phyloP scores from a whole-genome alignment of 2,113 vertebrate genomes.

The Bujurquina vittata region DNA sequence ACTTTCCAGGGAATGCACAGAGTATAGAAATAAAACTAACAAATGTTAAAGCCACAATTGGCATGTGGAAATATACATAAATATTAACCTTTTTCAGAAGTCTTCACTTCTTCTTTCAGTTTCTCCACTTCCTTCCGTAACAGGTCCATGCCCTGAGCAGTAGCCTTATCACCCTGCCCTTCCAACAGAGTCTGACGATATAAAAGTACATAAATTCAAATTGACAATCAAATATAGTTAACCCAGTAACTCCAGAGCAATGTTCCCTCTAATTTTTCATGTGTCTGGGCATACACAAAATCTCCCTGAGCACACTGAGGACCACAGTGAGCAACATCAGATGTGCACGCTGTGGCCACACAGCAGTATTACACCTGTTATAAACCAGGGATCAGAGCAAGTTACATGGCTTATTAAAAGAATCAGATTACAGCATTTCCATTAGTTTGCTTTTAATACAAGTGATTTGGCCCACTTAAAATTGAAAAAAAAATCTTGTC shows the following conservation, averaged over 20 bases:
- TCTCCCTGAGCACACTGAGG: no score
- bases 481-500: no score
- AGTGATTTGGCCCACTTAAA: no score
- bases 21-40: background rate
- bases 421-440: no score
- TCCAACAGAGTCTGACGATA: conserved; percentile 81
- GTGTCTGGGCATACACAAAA: no score
- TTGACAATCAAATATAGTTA: background rate
- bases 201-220: background rate
- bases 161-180: conserved; percentile 63
- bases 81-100: conserved; percentile 80
- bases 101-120: conserved; percentile 84
- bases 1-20: background rate
- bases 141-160: conserved; percentile 74
- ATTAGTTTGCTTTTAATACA: no score
- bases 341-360: no score
- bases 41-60: background rate
- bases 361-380: no score
- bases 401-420: no score
- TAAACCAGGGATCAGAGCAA: no score
- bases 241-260: background rate
- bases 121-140: conserved; percentile 82
- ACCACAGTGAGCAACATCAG: no score
- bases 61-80: background rate
- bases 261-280: no score